Conservation (phyloP, 1,140 invertebrate genomes). For the Geopemphigus sp. region DNA sequence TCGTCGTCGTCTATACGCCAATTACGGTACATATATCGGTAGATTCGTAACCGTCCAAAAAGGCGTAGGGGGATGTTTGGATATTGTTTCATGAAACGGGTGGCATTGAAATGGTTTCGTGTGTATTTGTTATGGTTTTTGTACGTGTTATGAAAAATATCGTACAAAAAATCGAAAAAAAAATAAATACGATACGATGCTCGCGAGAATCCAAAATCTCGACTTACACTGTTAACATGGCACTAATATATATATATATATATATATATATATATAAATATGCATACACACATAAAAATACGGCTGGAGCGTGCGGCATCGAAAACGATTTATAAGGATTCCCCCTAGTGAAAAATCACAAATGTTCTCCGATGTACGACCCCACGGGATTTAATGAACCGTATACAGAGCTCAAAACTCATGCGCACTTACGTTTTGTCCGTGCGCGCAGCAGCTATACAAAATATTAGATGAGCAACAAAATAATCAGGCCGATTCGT, state of each 20-base stretch:
- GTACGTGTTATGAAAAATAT: constrained; percentile 25
- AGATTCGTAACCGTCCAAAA: too few species aligned
- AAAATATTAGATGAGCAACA: not conserved
- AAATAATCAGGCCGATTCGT: not conserved
- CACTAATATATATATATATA: too few species aligned
- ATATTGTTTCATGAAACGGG: constrained; percentile 32
- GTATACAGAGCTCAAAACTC: constrained; percentile 11
- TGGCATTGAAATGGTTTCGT: constrained; percentile 44
- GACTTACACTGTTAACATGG: constrained; percentile 36
- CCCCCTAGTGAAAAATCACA: constrained; percentile 29
- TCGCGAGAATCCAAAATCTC: constrained; percentile 16
- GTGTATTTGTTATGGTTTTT: constrained; percentile 1
- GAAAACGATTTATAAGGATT: constrained; percentile 44
- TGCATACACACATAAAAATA: too few species aligned
- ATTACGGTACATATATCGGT: too few species aligned
- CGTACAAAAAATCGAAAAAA: not conserved
- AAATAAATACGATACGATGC: constrained; percentile 25
- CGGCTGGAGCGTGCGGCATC: constrained; percentile 1
- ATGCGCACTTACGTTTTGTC: constrained; percentile 8
- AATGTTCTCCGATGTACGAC: not conserved
- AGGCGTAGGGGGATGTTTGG: not conserved
- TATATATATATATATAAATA: too few species aligned
- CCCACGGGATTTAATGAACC: constrained; percentile 30
- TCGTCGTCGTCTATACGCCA: too few species aligned
- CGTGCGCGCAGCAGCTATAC: not conserved